Evolutionary conservation across 2,888 invertebrate species (phyloP).

Genomic region (Himalopsyche japonica): DNA sequence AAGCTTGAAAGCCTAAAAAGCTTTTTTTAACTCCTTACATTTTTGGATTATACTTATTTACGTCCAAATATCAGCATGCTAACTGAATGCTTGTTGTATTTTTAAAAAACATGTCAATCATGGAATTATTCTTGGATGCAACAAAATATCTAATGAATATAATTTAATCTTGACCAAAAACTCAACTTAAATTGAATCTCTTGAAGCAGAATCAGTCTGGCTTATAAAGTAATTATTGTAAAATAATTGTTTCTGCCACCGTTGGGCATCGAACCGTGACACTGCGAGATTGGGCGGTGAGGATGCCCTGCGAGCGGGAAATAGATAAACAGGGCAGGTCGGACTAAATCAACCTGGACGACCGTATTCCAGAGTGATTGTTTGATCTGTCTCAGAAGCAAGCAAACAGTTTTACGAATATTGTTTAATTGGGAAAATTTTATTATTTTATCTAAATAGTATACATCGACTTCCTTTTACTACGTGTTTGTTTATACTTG

Average conservation of each 20-base stretch:
- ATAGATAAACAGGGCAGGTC: neutral
- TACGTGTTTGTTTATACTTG: no score
- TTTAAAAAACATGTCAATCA: no score
- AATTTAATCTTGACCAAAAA: neutral
- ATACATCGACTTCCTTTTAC: no score
- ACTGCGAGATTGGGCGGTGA: neutral
- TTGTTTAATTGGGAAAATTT: no score
- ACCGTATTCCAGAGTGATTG: neutral
- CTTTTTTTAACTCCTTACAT: no score
- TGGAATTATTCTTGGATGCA: no score
- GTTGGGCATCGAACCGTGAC: neutral
- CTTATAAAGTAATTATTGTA: neutral
- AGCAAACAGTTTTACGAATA: no score
- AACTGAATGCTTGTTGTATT: no score
- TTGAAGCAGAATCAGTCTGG: neutral
- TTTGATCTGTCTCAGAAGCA: neutral
- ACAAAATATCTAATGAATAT: neutral
- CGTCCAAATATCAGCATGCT: no score
- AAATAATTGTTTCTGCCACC: neutral
- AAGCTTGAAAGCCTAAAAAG: no score
- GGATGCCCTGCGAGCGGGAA: neutral
- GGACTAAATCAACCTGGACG: neutral
- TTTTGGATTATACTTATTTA: no score
- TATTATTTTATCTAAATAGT: no score
- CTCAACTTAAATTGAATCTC: neutral